A percentile compares a stretch with the other conserved stretches of the same genome.
Evolutionary conservation across 1,140 invertebrate genomes (phyloP).

Genomic region (Leucophenga varia): DNA sequence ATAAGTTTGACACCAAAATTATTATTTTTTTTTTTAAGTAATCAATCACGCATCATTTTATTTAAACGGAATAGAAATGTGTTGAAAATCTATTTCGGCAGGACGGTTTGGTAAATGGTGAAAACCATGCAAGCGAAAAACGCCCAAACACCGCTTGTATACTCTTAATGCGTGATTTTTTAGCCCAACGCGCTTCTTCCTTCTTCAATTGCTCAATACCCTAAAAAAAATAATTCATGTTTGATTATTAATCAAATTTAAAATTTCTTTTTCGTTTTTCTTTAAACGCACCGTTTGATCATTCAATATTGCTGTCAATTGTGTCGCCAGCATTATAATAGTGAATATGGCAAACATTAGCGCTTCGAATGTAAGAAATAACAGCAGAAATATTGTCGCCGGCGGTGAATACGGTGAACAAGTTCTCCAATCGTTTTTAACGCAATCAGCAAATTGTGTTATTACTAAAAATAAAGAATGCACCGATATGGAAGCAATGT

Average conservation of each 20-base stretch:
- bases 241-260: too few species aligned
- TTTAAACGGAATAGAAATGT: constrained; percentile 75
- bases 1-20: too few species aligned
- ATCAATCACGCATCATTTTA: too few species aligned
- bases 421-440: constrained; percentile 92
- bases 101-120: constrained; percentile 85
- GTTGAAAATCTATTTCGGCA: constrained; percentile 72
- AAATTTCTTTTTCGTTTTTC: too few species aligned
- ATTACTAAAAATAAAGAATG: constrained; percentile 91
- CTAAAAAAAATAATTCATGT: constrained; percentile 62
- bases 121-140: constrained; percentile 92
- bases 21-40: too few species aligned
- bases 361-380: constrained; percentile 96
- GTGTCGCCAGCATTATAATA: constrained; percentile 94
- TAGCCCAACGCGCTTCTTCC: constrained; percentile 87
- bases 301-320: constrained; percentile 97
- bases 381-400: constrained; percentile 89
- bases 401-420: constrained; percentile 93
- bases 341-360: constrained; percentile 98
- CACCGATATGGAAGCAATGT: constrained; percentile 93
- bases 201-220: constrained; percentile 95
- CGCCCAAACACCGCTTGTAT: constrained; percentile 93
- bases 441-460: constrained; percentile 92
- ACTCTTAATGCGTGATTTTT: constrained; percentile 89
- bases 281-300: constrained; percentile 90